Conservation (phyloP, 2,797 vertebrate species). For the Peromyscus aztecus region DNA sequence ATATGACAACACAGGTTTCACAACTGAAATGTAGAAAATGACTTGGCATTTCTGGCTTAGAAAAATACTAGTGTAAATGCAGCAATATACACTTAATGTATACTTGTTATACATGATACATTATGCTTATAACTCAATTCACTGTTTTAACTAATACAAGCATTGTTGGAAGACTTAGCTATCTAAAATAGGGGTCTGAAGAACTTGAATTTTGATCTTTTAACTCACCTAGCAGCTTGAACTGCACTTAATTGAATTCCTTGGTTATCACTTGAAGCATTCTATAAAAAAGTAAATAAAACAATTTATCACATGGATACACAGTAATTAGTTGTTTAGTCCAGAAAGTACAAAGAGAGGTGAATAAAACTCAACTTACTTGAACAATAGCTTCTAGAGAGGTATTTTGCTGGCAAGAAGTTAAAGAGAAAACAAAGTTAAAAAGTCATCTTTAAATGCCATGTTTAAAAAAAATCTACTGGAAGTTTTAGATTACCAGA, state of each 20-base stretch:
- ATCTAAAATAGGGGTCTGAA: not conserved
- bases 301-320: slow-evolving; percentile 69
- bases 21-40: slow-evolving; percentile 37
- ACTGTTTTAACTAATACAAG: slow-evolving; percentile 17
- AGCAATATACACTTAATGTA: slow-evolving; percentile 37
- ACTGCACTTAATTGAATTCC: slow-evolving; percentile 98
- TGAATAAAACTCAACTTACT: slow-evolving; percentile 88
- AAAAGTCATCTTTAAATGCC: slow-evolving; percentile 46
- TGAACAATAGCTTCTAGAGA: slow-evolving; percentile 99
- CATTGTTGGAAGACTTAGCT: slow-evolving; percentile 23
- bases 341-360: not conserved
- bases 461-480: slow-evolving; percentile 39
- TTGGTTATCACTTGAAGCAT: slow-evolving; percentile 99
- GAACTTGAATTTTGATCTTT: slow-evolving; percentile 50
- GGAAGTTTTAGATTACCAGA: slow-evolving; percentile 38
- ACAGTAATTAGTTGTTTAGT: slow-evolving; percentile 46
- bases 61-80: not conserved
- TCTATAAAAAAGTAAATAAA: slow-evolving; percentile 88
- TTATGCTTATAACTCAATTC: slow-evolving; percentile 38
- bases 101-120: not conserved
- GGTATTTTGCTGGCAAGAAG: slow-evolving; percentile 95
- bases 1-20: not conserved
- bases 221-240: slow-evolving; percentile 96
- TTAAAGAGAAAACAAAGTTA: slow-evolving; percentile 57
- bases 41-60: slow-evolving; percentile 29